These are phyloP conservation scores for Lochmaea crataegi DNA, from an alignment of 2,888 invertebrate genomes.

Conservation along the genomic window DNA sequence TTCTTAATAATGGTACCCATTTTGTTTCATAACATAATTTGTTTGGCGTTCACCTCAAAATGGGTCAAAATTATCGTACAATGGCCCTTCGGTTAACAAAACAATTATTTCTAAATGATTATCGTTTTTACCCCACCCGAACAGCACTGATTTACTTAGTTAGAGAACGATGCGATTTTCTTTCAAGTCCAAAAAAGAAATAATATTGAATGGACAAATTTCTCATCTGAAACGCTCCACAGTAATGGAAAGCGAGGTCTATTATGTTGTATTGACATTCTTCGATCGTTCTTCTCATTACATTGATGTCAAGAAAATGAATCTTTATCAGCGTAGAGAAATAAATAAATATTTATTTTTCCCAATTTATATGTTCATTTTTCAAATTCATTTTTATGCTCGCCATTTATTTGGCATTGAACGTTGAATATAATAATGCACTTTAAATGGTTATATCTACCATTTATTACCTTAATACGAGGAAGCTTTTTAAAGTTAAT, in stretches of 20 bases:
- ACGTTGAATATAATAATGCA: too few species aligned
- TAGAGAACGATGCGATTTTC: neutral
- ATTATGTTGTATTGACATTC: conserved; percentile 10
- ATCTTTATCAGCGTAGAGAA: neutral
- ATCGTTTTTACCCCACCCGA: neutral
- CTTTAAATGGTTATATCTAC: too few species aligned
- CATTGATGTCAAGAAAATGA: conserved; percentile 4
- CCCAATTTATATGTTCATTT: neutral
- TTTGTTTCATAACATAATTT: too few species aligned
- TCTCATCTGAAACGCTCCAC: neutral
- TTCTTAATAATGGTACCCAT: too few species aligned
- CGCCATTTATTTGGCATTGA: too few species aligned
- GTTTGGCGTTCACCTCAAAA: too few species aligned
- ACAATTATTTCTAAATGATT: too few species aligned
- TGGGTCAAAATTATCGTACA: too few species aligned
- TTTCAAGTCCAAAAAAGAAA: neutral
- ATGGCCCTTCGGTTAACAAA: too few species aligned
- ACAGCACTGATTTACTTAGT: neutral
- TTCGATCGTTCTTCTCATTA: conserved; percentile 4
- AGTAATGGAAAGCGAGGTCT: conserved; percentile 6
- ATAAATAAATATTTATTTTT: conserved; percentile 1
- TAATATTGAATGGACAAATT: conserved; percentile 5
- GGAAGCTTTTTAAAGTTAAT: too few species aligned
- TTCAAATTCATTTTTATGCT: neutral
- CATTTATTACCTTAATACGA: too few species aligned